Evolutionary conservation across 30 jellyfish, hydroid and myxozoan genomes (phyloP).

Genomic region (Chrysaora quinquecirrha): DNA sequence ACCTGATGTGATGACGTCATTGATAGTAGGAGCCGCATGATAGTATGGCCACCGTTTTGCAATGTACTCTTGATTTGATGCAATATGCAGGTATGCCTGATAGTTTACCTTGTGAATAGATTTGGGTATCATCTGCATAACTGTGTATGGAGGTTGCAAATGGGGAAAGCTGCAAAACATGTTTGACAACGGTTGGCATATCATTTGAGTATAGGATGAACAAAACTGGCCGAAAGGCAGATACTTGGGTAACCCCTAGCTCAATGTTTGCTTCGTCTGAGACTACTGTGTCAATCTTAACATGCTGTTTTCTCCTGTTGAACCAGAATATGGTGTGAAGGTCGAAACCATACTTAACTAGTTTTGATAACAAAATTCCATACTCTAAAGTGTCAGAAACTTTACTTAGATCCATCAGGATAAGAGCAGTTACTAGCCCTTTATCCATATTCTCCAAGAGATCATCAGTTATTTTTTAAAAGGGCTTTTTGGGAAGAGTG

Average conservation of each 20-base stretch:
- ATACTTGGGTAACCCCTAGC: conserved; percentile 40
- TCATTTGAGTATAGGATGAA: conserved; percentile 21
- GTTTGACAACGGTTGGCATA: conserved; percentile 42
- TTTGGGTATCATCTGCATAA: conserved; percentile 39
- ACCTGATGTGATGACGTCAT: no score
- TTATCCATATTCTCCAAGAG: conserved; percentile 49
- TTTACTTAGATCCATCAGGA: conserved; percentile 44
- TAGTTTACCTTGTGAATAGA: conserved; percentile 43
- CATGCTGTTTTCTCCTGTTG: conserved; percentile 22
- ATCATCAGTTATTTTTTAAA: conserved; percentile 33
- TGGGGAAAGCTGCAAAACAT: conserved; percentile 32
- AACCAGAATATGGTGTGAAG: conserved; percentile 31
- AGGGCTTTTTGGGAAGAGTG: conserved; percentile 55
- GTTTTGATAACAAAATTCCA: conserved; percentile 41
- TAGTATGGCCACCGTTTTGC: no score
- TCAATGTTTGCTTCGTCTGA: conserved; percentile 39
- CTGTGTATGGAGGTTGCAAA: conserved; percentile 20
- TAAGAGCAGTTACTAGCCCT: conserved; percentile 44
- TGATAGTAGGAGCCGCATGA: no score
- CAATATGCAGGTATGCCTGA: conserved; percentile 42
- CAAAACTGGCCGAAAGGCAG: conserved; percentile 35
- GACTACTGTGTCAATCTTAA: conserved; percentile 10
- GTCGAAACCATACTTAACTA: conserved; percentile 26
- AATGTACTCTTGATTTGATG: conserved; percentile 32
- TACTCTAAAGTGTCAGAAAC: conserved; percentile 40